Evolutionary conservation across 1,140 invertebrate species (phyloP), one percentile per base, ranked within the genome.

Genomic region (Nebria ingens): DNA sequence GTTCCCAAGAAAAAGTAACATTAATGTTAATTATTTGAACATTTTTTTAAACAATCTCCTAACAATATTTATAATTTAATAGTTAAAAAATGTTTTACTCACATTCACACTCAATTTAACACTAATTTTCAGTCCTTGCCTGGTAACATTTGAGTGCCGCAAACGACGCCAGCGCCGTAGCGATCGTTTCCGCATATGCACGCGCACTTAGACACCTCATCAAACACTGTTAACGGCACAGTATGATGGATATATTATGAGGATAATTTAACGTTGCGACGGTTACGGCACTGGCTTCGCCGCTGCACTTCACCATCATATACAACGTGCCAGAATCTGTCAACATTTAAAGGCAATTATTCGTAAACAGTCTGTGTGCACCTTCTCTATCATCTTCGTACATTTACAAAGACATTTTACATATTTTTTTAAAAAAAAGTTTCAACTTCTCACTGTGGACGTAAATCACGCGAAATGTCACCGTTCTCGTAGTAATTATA

Each of bases 21-120:
- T 45, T 45, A 45, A 45, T 45, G 40, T 45, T 45, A 45, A 45
- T n/a, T 51, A 29, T 15, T 59, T 58, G 55, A 65, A 67, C 61
- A 68, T 66, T 64, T 64, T 62, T 65, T 69, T 64, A 69, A 45
- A 70, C 68, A 70, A 69, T 68, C 68, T 63, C 66, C 68, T 70
- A 70, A 69, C 65, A 68, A 65, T 63, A 59, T 67, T 64, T 66
- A 67, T 64, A 68, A 53, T 53, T 17, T 53, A 25, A 65, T 68
- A 66, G 62, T 63, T 63, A 65, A 64, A 66, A 65, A 65, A 67
- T 61, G 65, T 65, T 63, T 58, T 54, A 45, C 40, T 53, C 60
- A 60, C 65, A 64, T 62, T 61, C 64, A 65, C 63, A 59, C 59
- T 22, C n/a, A 15, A 20, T 21, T 34, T 50, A 38, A 49, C 55